Conservation (phyloP, 2,888 invertebrate species). For the Cryptus armator region DNA sequence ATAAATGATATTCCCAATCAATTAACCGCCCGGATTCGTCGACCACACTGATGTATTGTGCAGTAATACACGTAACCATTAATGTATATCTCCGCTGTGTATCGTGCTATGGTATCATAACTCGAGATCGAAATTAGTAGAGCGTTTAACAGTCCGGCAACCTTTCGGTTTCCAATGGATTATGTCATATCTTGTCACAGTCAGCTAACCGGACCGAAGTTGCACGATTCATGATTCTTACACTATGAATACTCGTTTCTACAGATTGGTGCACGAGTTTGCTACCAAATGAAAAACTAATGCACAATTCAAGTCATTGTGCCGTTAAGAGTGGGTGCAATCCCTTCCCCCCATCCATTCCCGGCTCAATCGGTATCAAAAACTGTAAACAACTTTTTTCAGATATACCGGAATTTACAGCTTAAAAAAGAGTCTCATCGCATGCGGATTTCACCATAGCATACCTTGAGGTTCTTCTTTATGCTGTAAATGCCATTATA, state of each 20-base stretch:
- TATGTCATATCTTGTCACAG: slow-evolving; percentile 49
- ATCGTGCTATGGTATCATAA: slow-evolving; percentile 20
- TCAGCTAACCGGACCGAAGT: slow-evolving; percentile 37
- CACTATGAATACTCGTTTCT: not conserved
- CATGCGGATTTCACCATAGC: too few species aligned
- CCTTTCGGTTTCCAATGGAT: slow-evolving; percentile 50
- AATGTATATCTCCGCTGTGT: not conserved
- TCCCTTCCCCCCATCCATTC: too few species aligned
- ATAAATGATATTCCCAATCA: slow-evolving; percentile 39
- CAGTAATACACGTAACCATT: slow-evolving; percentile 1
- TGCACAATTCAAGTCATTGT: too few species aligned
- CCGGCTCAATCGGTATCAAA: too few species aligned
- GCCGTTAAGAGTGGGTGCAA: too few species aligned
- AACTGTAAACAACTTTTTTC: too few species aligned
- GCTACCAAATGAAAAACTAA: too few species aligned
- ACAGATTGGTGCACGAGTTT: too few species aligned
- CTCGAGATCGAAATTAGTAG: slow-evolving; percentile 59
- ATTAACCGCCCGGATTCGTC: slow-evolving; percentile 29
- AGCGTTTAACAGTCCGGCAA: slow-evolving; percentile 49
- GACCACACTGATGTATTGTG: slow-evolving; percentile 25
- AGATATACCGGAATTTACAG: too few species aligned
- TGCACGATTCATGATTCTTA: not conserved
- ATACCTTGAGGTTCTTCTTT: too few species aligned
- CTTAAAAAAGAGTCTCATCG: too few species aligned
- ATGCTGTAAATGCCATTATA: too few species aligned